phyloP scores from a whole-genome alignment of 2,888 invertebrate genomes.

The Cataglyphis altisquamis region DNA sequence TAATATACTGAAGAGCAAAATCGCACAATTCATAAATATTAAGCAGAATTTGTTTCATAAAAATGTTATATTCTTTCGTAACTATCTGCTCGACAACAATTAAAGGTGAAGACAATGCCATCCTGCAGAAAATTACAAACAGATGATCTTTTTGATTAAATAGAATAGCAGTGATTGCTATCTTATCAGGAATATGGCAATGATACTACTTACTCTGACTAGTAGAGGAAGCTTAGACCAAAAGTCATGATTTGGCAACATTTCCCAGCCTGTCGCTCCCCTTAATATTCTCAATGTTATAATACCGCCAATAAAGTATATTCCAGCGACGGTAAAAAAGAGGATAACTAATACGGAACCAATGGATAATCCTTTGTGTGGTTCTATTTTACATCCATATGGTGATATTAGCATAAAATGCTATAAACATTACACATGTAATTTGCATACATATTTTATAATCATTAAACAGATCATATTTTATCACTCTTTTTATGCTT shows the following conservation, averaged over 20 bases:
- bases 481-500: constrained; percentile 33
- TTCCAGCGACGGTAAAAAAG: constrained; percentile 88
- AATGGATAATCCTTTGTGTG: constrained; percentile 86
- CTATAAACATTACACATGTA: constrained; percentile 60
- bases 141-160: constrained; percentile 3
- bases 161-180: background rate
- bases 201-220: constrained; percentile 88
- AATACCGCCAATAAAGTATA: constrained; percentile 90
- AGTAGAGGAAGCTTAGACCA: constrained; percentile 91
- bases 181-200: background rate
- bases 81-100: constrained; percentile 88
- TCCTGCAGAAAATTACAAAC: constrained; percentile 87
- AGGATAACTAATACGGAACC: constrained; percentile 90
- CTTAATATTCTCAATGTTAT: constrained; percentile 89
- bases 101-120: constrained; percentile 88
- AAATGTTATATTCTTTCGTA: constrained; percentile 87
- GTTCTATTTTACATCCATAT: constrained; percentile 40
- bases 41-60: background rate
- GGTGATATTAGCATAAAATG: constrained; percentile 53
- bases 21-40: constrained; percentile 18
- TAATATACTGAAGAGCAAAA: constrained; percentile 10
- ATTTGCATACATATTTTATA: background rate
- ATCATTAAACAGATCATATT: background rate
- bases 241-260: constrained; percentile 91
- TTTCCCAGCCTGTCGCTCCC: constrained; percentile 91